Percentiles rank a stretch among this genome's conserved stretches.
Conservation (phyloP, 2,888 invertebrate species). For the Ornithoptera priamus region DNA sequence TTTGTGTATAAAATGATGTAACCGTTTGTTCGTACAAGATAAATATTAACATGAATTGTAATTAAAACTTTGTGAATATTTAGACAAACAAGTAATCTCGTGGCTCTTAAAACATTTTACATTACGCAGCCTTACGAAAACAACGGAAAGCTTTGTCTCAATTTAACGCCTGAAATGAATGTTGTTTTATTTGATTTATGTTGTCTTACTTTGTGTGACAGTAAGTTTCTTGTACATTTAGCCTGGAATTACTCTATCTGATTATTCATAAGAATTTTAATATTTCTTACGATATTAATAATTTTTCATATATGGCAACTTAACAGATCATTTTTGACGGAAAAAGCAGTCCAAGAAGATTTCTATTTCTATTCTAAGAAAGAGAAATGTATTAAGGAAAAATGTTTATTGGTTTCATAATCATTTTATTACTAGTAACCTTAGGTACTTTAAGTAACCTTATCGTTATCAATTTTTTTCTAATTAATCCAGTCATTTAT, state of each 20-base stretch:
- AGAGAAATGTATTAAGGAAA: too few species aligned
- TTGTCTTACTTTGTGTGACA: slow-evolving; percentile 3
- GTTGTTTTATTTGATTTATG: slow-evolving; percentile 16
- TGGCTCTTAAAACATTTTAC: slow-evolving; percentile 9
- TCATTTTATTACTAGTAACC: too few species aligned
- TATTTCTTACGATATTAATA: too few species aligned
- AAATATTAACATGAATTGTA: neutral
- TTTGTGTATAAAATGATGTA: neutral
- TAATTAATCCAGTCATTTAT: too few species aligned
- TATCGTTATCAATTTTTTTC: too few species aligned
- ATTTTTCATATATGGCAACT: too few species aligned
- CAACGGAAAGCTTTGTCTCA: slow-evolving; percentile 23
- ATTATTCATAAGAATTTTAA: neutral
- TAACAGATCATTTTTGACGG: too few species aligned
- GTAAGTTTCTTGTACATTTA: slow-evolving; percentile 1
- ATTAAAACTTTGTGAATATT: slow-evolving; percentile 19
- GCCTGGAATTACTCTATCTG: neutral
- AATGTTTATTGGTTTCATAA: too few species aligned
- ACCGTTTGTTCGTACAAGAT: slow-evolving; percentile 1
- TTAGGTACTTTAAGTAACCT: too few species aligned
- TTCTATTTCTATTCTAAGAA: too few species aligned
- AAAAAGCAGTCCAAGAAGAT: too few species aligned
- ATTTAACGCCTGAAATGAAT: slow-evolving; percentile 16
- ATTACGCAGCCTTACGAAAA: slow-evolving; percentile 1
- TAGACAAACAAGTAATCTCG: slow-evolving; percentile 19